These are phyloP conservation scores for Oligia strigilis DNA, from an alignment of 2,888 invertebrate genomes.

Conservation along the genomic window DNA sequence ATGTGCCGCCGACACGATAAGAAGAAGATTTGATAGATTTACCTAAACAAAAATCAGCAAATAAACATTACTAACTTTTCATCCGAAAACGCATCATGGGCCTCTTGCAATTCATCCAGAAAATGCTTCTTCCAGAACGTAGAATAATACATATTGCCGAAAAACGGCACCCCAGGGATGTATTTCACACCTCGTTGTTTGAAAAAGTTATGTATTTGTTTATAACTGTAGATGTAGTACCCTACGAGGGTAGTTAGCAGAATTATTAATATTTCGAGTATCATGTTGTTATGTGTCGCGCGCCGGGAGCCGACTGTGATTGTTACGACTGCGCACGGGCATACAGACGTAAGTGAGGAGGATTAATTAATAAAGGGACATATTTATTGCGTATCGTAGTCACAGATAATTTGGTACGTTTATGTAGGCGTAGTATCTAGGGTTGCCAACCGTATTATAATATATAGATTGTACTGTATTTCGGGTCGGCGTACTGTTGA, in stretches of 20 bases:
- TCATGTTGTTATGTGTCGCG: conserved; percentile 71
- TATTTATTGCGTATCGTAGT: background rate
- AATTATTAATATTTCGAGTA: conserved; percentile 79
- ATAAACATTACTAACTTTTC: conserved; percentile 74
- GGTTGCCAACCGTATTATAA: no score
- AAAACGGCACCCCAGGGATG: conserved; percentile 79
- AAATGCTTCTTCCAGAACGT: conserved; percentile 74
- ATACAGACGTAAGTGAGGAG: background rate
- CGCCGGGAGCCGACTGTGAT: conserved; percentile 20
- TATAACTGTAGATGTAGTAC: conserved; percentile 74
- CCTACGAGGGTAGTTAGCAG: conserved; percentile 70
- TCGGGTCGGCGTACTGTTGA: no score
- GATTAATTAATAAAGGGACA: background rate
- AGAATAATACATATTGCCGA: conserved; percentile 77
- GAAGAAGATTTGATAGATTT: background rate
- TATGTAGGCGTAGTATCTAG: background rate
- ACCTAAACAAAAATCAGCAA: background rate
- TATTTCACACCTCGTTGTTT: conserved; percentile 76
- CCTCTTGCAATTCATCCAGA: conserved; percentile 74
- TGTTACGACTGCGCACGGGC: conserved; percentile 9
- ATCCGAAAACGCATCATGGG: conserved; percentile 79
- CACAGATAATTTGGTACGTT: background rate
- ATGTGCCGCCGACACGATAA: background rate
- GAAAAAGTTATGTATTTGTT: conserved; percentile 73
- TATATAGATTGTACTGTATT: no score